A percentile compares a stretch with the other conserved stretches of the same genome.
These are phyloP conservation scores for Phortica okadai DNA, from an alignment of 2,888 invertebrate species.

Conservation along the genomic window DNA sequence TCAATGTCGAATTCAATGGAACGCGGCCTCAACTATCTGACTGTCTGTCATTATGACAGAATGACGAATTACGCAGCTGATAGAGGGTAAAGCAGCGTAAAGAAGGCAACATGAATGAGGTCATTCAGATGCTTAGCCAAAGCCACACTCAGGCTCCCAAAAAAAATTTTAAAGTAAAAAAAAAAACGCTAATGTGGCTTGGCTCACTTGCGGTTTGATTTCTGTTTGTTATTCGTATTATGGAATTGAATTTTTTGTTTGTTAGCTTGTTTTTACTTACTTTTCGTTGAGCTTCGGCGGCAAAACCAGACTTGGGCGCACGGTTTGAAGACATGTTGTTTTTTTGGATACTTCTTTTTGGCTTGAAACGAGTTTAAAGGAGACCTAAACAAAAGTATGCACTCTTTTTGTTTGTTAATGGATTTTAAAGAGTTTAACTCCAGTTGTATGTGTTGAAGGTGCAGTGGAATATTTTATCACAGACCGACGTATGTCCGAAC, in stretches of 20 bases:
- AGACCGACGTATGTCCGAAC: conserved; percentile 57
- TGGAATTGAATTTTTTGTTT: conserved; percentile 19
- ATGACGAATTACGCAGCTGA: conserved; percentile 18
- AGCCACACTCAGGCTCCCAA: background rate
- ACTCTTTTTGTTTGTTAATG: conserved; percentile 39
- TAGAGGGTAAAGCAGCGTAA: background rate
- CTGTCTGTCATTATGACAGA: background rate
- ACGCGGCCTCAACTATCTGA: background rate
- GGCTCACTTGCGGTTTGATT: background rate
- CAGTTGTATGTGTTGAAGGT: conserved; percentile 34
- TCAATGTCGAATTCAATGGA: conserved; percentile 21
- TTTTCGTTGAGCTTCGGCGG: conserved; percentile 96
- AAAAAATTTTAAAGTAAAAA: background rate
- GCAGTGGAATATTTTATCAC: conserved; percentile 66
- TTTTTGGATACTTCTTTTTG: conserved; percentile 47
- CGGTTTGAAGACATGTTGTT: conserved; percentile 76
- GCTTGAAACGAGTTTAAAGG: conserved; percentile 71
- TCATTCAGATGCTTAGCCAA: conserved; percentile 11
- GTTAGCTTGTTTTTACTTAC: conserved; percentile 78
- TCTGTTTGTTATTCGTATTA: conserved; percentile 21
- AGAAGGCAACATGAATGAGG: conserved; percentile 3
- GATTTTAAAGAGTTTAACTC: conserved; percentile 31
- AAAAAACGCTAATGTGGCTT: background rate
- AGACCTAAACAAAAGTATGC: conserved; percentile 56
- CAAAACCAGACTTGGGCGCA: conserved; percentile 85